These are phyloP conservation scores for Nannospalax galili DNA, from an alignment of 2,113 vertebrate genomes.

Conservation along the genomic window DNA sequence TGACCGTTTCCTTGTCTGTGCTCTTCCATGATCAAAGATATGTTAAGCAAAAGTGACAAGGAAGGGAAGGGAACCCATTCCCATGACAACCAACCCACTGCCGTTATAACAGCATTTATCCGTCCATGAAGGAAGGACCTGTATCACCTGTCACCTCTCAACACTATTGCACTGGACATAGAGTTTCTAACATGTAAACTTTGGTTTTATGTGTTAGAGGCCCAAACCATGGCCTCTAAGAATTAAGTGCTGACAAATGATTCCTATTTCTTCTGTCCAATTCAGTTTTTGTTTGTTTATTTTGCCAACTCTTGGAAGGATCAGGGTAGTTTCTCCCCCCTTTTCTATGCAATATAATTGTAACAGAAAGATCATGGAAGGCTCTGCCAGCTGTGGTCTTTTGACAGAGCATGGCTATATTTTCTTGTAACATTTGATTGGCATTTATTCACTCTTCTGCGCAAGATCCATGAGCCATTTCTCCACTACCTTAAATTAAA, in stretches of 20 bases:
- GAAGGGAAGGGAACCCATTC: not conserved
- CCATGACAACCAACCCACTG: not conserved
- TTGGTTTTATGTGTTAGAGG: no score
- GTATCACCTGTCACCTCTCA: not conserved
- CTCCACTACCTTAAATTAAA: not conserved
- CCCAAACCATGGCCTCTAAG: not conserved
- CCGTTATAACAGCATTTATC: not conserved
- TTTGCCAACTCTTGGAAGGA: not conserved
- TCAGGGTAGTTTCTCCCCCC: not conserved
- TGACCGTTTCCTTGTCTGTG: not conserved
- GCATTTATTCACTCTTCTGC: constrained; percentile 33
- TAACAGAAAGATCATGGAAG: not conserved
- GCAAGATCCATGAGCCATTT: not conserved
- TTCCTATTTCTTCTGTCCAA: not conserved
- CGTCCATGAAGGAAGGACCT: not conserved
- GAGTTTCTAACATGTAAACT: not conserved
- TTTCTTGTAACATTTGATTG: not conserved
- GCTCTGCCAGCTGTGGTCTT: not conserved
- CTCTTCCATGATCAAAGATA: not conserved
- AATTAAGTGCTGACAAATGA: not conserved
- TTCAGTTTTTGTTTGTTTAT: not conserved
- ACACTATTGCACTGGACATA: not conserved
- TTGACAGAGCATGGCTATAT: not conserved
- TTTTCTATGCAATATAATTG: not conserved
- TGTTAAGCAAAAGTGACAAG: not conserved